Evolutionary conservation across 2,888 invertebrate genomes (phyloP).

Genomic region (Oscheius sp.): DNA sequence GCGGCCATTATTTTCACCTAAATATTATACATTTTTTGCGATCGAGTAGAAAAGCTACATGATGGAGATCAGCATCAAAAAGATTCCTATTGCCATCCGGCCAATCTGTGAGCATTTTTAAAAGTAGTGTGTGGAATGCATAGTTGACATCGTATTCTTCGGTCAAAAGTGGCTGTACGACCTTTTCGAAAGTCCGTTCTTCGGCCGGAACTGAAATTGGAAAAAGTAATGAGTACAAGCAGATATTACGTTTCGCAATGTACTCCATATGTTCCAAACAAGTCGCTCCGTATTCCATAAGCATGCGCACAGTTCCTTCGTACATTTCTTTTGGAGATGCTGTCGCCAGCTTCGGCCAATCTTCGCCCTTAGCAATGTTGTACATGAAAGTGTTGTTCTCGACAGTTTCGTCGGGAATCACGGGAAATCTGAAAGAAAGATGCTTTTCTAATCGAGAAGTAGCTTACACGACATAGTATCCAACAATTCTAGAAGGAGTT

Average conservation of each 20-base stretch:
- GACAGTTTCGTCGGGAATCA: slow-evolving; percentile 70
- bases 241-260: slow-evolving; percentile 56
- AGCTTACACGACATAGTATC: slow-evolving; percentile 65
- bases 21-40: slow-evolving; percentile 20
- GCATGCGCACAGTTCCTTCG: slow-evolving; percentile 69
- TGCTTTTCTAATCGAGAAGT: background rate
- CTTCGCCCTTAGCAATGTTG: slow-evolving; percentile 68
- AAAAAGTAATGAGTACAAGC: background rate
- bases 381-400: slow-evolving; percentile 70
- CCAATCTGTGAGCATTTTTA: slow-evolving; percentile 73
- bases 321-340: slow-evolving; percentile 71
- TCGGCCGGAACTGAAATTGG: slow-evolving; percentile 46
- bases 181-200: slow-evolving; percentile 65
- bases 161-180: slow-evolving; percentile 65
- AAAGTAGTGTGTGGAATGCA: slow-evolving; percentile 68
- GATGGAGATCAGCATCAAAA: slow-evolving; percentile 68
- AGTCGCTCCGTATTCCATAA: slow-evolving; percentile 72
- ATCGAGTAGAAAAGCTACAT: slow-evolving; percentile 45
- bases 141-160: slow-evolving; percentile 71
- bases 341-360: slow-evolving; percentile 69
- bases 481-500: slow-evolving; percentile 62
- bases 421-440: slow-evolving; percentile 61
- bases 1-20: slow-evolving; percentile 69
- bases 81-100: slow-evolving; percentile 63
- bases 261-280: slow-evolving; percentile 68